phyloP scores from a whole-genome alignment of 1,140 invertebrate genomes.

The Delia radicum region DNA sequence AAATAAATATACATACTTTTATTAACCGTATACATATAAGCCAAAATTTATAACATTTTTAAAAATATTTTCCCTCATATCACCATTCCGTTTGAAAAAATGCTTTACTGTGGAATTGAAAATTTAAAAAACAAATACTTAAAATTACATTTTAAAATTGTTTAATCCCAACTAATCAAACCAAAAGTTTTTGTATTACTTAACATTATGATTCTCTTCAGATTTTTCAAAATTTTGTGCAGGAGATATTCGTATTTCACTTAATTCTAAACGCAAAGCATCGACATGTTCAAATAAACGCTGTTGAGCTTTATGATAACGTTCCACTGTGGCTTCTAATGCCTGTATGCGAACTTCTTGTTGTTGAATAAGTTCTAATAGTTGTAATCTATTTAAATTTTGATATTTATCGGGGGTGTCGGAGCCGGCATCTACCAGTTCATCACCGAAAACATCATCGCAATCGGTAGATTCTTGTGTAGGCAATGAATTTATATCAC shows the following conservation, averaged over 20 bases:
- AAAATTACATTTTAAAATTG: too few species aligned
- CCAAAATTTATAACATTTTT: too few species aligned
- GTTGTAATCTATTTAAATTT: neutral
- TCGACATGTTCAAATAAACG: slow-evolving; percentile 25
- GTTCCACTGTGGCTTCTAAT: slow-evolving; percentile 9
- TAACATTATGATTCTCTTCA: too few species aligned
- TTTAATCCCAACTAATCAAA: too few species aligned
- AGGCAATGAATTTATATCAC: neutral
- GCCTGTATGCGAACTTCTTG: slow-evolving; percentile 16
- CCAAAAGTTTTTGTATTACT: too few species aligned
- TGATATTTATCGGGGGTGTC: neutral
- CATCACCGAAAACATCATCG: slow-evolving; percentile 14
- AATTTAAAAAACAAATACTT: too few species aligned
- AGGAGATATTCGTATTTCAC: neutral
- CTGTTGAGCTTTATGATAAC: slow-evolving; percentile 18
- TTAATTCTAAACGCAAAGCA: slow-evolving; percentile 16
- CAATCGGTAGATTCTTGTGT: slow-evolving; percentile 7
- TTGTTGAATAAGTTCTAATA: slow-evolving; percentile 23
- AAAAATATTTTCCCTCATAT: too few species aligned
- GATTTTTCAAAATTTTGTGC: neutral
- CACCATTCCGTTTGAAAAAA: too few species aligned
- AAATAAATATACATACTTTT: too few species aligned
- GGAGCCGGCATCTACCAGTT: neutral
- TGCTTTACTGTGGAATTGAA: too few species aligned
- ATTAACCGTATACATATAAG: too few species aligned